A percentile compares a stretch with the other conserved stretches of the same genome.
These are phyloP conservation scores for Hippopotamus amphibius DNA, from an alignment of 2,113 vertebrate species.

Conservation along the genomic window DNA sequence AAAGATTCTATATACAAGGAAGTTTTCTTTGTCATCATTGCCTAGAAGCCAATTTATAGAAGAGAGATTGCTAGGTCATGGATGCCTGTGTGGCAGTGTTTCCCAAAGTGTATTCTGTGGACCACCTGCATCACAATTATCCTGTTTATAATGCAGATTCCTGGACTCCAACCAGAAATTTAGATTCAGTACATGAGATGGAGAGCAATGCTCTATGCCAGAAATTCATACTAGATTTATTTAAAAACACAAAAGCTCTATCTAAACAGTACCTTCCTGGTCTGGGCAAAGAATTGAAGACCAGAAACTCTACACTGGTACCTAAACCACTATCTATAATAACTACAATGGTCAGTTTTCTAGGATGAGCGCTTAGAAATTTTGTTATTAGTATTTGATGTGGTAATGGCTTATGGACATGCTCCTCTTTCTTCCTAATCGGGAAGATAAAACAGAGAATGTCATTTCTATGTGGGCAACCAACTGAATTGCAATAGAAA, in stretches of 20 bases:
- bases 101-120: not conserved
- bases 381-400: constrained; percentile 48
- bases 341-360: constrained; percentile 25
- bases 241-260: not conserved
- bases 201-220: not conserved
- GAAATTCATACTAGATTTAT: constrained; percentile 7
- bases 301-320: not conserved
- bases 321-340: not conserved
- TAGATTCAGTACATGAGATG: not conserved
- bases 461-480: constrained; percentile 9
- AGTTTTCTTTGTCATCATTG: not conserved
- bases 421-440: constrained; percentile 38
- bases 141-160: not conserved
- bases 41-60: not conserved
- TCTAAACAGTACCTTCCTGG: not conserved
- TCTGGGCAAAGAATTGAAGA: constrained; percentile 13
- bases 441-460: constrained; percentile 38
- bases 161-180: not conserved
- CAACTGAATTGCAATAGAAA: constrained; percentile 24
- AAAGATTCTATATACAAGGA: not conserved
- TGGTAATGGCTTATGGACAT: not conserved
- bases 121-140: not conserved
- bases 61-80: not conserved
- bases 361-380: constrained; percentile 38
- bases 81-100: not conserved